Evolutionary conservation across 2,888 invertebrate species (phyloP).

Genomic region (Azorinus chamasolen): DNA sequence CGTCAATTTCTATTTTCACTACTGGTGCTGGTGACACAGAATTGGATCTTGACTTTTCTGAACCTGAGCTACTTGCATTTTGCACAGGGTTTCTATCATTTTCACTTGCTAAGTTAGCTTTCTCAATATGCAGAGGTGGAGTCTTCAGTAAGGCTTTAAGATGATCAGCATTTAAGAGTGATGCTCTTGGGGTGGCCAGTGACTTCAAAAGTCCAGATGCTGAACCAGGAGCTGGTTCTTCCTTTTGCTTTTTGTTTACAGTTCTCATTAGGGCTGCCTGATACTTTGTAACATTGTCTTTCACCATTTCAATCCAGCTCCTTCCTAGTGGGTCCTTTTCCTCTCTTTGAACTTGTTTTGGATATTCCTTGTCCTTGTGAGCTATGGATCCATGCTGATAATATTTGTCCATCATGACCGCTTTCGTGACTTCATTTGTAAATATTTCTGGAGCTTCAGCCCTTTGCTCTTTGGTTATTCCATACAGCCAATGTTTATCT

Average conservation of each 20-base stretch:
- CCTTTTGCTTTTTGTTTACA: not conserved
- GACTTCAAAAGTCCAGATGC: not conserved
- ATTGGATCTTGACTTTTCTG: slow-evolving; percentile 16
- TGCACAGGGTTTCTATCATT: too few species aligned
- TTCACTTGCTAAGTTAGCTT: too few species aligned
- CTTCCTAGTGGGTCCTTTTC: slow-evolving; percentile 21
- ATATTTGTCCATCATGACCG: too few species aligned
- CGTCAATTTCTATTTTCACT: slow-evolving; percentile 59
- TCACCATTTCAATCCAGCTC: slow-evolving; percentile 60
- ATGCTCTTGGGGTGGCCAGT: not conserved
- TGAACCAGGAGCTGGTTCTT: not conserved
- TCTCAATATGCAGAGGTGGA: not conserved
- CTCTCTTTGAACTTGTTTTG: not conserved
- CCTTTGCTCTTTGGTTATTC: not conserved
- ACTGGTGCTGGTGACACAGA: slow-evolving; percentile 45
- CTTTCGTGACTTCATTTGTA: too few species aligned
- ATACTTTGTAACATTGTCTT: slow-evolving; percentile 55
- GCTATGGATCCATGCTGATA: too few species aligned
- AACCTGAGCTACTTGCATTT: not conserved
- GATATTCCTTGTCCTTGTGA: too few species aligned
- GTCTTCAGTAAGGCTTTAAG: slow-evolving; percentile 4
- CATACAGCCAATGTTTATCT: slow-evolving; percentile 14
- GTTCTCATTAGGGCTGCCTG: slow-evolving; percentile 52
- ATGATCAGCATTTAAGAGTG: not conserved
- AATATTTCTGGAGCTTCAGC: not conserved